phyloP scores from a whole-genome alignment of 2,888 invertebrate genomes.

The Phymatocera aterrima region DNA sequence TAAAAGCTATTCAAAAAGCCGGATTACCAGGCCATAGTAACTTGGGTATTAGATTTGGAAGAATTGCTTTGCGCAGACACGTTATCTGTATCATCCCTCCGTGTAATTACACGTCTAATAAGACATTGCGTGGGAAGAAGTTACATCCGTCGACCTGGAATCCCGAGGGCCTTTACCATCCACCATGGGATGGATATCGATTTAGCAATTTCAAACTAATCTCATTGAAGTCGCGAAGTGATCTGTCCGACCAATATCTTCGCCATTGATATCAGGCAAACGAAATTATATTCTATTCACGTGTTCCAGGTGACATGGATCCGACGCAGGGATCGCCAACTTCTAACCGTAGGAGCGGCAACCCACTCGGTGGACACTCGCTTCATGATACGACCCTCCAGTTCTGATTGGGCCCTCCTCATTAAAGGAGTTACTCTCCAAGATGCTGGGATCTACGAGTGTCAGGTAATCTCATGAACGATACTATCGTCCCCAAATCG shows the following conservation, averaged over 20 bases:
- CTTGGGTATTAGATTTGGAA: slow-evolving; percentile 56
- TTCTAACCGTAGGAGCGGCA: slow-evolving; percentile 70
- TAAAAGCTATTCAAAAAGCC: slow-evolving; percentile 52
- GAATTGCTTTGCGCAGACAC: slow-evolving; percentile 56
- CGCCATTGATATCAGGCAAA: not conserved
- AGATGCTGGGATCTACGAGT: slow-evolving; percentile 70
- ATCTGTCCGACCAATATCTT: not conserved
- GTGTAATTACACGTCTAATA: slow-evolving; percentile 54
- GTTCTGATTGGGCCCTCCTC: slow-evolving; percentile 70
- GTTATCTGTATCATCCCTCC: slow-evolving; percentile 50
- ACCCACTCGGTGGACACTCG: slow-evolving; percentile 71
- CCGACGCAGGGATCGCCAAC: slow-evolving; percentile 68
- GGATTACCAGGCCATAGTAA: slow-evolving; percentile 58
- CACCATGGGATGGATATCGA: slow-evolving; percentile 4
- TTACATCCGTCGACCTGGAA: not conserved
- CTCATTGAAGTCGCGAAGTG: not conserved
- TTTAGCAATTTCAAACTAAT: slow-evolving; percentile 19
- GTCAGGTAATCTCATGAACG: slow-evolving; percentile 62
- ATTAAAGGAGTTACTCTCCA: slow-evolving; percentile 68
- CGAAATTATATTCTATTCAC: not conserved
- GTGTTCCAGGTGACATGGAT: slow-evolving; percentile 71
- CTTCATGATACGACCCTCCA: slow-evolving; percentile 69
- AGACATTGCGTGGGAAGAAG: slow-evolving; percentile 19
- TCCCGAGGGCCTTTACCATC: not conserved
- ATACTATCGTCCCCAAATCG: not conserved